Conservation (phyloP, 2,797 vertebrate species). For the Brachymystax lenok region DNA sequence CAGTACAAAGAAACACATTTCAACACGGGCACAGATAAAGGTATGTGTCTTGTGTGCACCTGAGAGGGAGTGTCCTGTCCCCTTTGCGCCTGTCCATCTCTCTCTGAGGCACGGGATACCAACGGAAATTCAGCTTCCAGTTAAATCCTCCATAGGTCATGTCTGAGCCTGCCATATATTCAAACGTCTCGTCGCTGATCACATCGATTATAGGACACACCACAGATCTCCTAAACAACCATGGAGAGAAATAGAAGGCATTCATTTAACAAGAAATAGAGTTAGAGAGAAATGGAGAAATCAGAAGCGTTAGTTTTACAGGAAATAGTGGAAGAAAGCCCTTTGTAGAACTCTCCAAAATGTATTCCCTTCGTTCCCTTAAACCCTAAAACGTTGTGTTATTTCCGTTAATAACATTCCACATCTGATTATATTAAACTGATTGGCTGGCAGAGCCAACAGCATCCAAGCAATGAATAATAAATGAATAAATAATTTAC, state of each 20-base stretch:
- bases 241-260: neutral
- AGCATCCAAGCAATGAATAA: too few species aligned
- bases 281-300: neutral
- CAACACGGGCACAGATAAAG: neutral
- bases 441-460: neutral
- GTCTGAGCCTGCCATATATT: slow-evolving; percentile 90
- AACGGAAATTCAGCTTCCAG: slow-evolving; percentile 90
- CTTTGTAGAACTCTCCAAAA: neutral
- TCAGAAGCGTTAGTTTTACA: neutral
- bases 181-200: slow-evolving; percentile 90
- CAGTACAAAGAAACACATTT: slow-evolving; percentile 68
- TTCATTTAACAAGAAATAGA: neutral
- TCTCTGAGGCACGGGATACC: slow-evolving; percentile 88
- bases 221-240: slow-evolving; percentile 78
- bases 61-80: slow-evolving; percentile 86
- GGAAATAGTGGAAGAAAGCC: neutral
- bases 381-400: neutral
- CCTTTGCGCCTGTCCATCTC: slow-evolving; percentile 90
- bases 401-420: neutral
- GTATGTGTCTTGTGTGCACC: slow-evolving; percentile 74
- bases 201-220: slow-evolving; percentile 91
- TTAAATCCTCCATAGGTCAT: slow-evolving; percentile 92
- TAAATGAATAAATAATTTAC: slow-evolving; percentile 17
- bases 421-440: neutral
- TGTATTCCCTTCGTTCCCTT: neutral